These are phyloP conservation scores for Mastomys coucha DNA, from an alignment of 2,113 vertebrate species.

Conservation along the genomic window DNA sequence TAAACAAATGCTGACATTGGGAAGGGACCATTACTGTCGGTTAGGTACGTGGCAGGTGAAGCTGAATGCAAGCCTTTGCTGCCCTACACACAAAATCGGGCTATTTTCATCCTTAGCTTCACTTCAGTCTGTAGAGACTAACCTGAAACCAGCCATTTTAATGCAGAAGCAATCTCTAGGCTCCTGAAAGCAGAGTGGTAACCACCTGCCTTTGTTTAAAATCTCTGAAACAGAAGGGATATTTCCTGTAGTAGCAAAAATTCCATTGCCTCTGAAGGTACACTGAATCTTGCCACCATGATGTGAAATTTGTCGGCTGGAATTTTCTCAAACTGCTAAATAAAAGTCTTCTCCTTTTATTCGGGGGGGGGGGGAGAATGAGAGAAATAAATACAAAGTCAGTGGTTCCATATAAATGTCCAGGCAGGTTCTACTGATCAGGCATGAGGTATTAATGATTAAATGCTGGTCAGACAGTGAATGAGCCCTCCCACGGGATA, in stretches of 20 bases:
- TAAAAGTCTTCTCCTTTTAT: conserved; percentile 39
- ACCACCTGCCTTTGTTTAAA: conserved; percentile 59
- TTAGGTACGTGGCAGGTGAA: conserved; percentile 72
- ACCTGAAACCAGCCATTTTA: conserved; percentile 60
- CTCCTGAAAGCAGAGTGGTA: conserved; percentile 39
- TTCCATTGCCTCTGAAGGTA: conserved; percentile 35
- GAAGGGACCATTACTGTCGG: conserved; percentile 75
- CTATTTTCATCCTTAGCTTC: conserved; percentile 72
- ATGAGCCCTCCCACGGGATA: conserved; percentile 12
- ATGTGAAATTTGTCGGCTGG: conserved; percentile 45
- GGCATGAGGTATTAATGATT: conserved; percentile 15
- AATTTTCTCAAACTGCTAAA: conserved; percentile 56
- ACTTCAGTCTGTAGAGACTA: not conserved
- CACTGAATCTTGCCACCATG: not conserved
- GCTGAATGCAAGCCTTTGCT: conserved; percentile 76
- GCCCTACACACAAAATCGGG: conserved; percentile 67
- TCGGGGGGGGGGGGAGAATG: not conserved
- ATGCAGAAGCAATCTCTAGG: conserved; percentile 67
- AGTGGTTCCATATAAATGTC: not conserved
- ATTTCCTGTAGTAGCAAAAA: conserved; percentile 29
- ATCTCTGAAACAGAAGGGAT: conserved; percentile 24
- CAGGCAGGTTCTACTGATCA: not conserved
- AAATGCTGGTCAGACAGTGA: conserved; percentile 18
- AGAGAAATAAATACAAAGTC: not conserved
- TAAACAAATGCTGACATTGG: conserved; percentile 75